Percentiles rank a stretch among this genome's conserved stretches.
Evolutionary conservation across 2,113 vertebrate genomes (phyloP).

Genomic region (Cervus canadensis): DNA sequence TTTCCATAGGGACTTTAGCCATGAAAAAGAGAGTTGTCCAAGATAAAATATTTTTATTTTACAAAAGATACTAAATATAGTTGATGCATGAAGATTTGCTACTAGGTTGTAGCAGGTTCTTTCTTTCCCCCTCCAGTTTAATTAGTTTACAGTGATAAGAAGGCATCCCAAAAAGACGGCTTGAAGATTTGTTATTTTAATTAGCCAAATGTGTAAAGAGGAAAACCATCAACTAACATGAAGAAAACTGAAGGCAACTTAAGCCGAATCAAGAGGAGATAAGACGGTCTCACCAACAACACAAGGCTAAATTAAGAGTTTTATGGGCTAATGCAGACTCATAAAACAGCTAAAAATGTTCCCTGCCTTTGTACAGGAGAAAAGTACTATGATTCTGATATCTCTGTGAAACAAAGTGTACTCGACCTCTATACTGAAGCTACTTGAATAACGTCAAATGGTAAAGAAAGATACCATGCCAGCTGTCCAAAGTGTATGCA

Average conservation of each 20-base stretch:
- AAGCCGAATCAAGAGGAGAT: slow-evolving; percentile 49
- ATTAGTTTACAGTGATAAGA: slow-evolving; percentile 81
- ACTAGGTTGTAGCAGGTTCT: slow-evolving; percentile 49
- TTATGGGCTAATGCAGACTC: slow-evolving; percentile 65
- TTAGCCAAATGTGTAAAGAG: slow-evolving; percentile 78
- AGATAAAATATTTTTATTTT: slow-evolving; percentile 69
- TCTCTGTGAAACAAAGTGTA: slow-evolving; percentile 3
- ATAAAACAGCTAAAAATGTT: slow-evolving; percentile 58
- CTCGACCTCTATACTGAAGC: background rate
- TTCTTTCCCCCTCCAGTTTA: slow-evolving; percentile 74
- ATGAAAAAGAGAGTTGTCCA: slow-evolving; percentile 25
- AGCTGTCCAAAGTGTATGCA: slow-evolving; percentile 9
- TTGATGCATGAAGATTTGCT: slow-evolving; percentile 74
- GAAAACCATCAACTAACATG: slow-evolving; percentile 71
- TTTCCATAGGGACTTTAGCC: background rate
- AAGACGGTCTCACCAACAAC: slow-evolving; percentile 18
- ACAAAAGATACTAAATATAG: slow-evolving; percentile 68
- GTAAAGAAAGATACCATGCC: background rate
- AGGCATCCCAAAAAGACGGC: slow-evolving; percentile 76
- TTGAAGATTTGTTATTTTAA: slow-evolving; percentile 84
- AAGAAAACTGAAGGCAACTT: slow-evolving; percentile 56
- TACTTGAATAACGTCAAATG: background rate
- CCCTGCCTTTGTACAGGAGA: slow-evolving; percentile 12
- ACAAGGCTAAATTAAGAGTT: slow-evolving; percentile 34
- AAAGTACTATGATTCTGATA: background rate